phyloP scores from a whole-genome alignment of 23 tunicate genomes.

The Halocynthia roretzi region DNA sequence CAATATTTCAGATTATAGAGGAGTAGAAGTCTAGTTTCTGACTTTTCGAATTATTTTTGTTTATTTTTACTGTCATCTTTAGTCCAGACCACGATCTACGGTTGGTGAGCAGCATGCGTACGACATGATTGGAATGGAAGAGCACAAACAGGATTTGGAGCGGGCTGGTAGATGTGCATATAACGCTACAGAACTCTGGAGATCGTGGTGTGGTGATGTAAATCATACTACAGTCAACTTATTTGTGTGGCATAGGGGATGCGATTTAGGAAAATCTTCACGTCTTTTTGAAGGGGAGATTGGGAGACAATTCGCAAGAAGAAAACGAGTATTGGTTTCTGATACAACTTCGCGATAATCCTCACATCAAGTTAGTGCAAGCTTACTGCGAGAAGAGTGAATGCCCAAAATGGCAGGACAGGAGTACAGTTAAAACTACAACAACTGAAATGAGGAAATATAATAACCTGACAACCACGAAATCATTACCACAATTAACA shows the following conservation, averaged over 20 bases:
- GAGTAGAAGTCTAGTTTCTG: too few relatives aligned
- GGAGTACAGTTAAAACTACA: not conserved
- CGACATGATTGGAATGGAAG: not conserved
- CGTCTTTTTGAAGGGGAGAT: not conserved
- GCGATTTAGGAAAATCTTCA: not conserved
- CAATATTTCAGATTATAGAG: too few relatives aligned
- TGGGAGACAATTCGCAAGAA: not conserved
- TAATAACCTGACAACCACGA: too few relatives aligned
- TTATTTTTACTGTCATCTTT: too few relatives aligned
- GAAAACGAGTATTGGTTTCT: slow-evolving; percentile 5
- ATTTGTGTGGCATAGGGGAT: too few relatives aligned
- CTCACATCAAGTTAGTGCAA: slow-evolving; percentile 5
- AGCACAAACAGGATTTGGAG: not conserved
- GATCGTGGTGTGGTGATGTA: slow-evolving; percentile 2
- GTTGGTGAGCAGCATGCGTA: too few relatives aligned
- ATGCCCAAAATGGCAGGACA: not conserved
- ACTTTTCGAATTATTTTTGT: too few relatives aligned
- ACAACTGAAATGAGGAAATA: not conserved
- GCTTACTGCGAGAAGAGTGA: not conserved
- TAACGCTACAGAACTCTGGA: slow-evolving; percentile 2
- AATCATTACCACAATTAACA: too few relatives aligned
- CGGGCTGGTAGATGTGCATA: slow-evolving; percentile 3
- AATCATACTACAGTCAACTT: not conserved
- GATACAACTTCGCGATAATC: not conserved
- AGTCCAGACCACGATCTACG: too few relatives aligned